A percentile compares a stretch with the other conserved stretches of the same genome.
Conservation (phyloP, 2,113 vertebrate genomes). For the Mastomys coucha region DNA sequence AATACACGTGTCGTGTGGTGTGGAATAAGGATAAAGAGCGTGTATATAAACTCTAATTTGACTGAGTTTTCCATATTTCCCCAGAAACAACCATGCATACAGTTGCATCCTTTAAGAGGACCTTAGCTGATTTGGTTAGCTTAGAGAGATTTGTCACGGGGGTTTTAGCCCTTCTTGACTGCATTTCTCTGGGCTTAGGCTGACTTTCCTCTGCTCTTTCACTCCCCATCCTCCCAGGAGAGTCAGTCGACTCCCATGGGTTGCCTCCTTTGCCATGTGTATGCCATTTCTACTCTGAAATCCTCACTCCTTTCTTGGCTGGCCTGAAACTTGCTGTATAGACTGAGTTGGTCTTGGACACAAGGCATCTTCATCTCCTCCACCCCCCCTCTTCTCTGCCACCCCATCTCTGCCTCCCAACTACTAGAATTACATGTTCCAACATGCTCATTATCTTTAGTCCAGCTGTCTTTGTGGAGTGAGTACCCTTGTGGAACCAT, state of each 20-base stretch:
- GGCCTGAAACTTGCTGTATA: background rate
- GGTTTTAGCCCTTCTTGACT: background rate
- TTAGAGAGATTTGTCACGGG: background rate
- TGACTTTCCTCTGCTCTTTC: background rate
- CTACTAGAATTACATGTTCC: background rate
- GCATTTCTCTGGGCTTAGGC: background rate
- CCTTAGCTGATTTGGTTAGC: background rate
- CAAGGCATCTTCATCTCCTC: too few species aligned
- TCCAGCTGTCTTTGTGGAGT: background rate
- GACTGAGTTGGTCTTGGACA: background rate
- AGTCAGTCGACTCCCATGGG: too few species aligned
- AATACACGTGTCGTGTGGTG: background rate
- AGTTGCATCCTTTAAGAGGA: background rate
- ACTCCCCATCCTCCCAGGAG: accelerated
- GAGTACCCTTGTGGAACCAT: background rate
- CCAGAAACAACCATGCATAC: background rate
- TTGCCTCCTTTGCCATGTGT: background rate
- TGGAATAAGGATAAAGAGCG: background rate
- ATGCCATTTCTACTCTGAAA: background rate
- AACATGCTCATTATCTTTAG: background rate
- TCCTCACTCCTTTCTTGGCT: background rate
- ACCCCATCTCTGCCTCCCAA: too few species aligned
- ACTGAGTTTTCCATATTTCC: background rate
- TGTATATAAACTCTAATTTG: background rate
- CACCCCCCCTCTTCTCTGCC: too few species aligned